Evolutionary conservation across 2,797 vertebrate species (phyloP).

Genomic region (Acrossocheilus wenchowensis): DNA sequence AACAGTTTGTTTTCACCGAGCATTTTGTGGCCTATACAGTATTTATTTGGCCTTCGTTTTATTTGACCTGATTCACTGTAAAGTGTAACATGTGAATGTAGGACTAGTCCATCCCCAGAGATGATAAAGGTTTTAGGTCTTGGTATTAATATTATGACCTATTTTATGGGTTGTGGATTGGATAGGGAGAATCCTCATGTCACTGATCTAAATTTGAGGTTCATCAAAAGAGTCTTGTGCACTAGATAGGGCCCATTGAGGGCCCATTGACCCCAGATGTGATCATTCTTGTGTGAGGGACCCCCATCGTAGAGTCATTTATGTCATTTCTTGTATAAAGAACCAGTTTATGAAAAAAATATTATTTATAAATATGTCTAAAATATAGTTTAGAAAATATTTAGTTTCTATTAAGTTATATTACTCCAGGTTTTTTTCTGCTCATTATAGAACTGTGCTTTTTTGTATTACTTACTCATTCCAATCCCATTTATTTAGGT

Average conservation of each 20-base stretch:
- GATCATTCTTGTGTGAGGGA: background rate
- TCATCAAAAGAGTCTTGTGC: background rate
- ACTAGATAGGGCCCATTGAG: background rate
- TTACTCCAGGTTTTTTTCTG: background rate
- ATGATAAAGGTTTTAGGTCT: constrained; percentile 43
- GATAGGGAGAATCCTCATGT: constrained; percentile 14
- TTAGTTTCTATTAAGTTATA: background rate
- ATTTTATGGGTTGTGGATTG: constrained; percentile 29
- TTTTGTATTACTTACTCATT: background rate
- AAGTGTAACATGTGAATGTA: constrained; percentile 14
- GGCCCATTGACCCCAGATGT: background rate
- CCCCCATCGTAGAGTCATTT: no score
- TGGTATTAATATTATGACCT: constrained; percentile 48
- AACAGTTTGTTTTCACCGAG: constrained; percentile 27
- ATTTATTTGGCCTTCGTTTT: background rate
- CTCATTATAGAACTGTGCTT: background rate
- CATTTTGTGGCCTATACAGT: background rate
- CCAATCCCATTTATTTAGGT: background rate
- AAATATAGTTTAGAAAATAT: background rate
- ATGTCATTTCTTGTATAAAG: background rate
- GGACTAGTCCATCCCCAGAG: constrained; percentile 16
- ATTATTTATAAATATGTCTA: background rate
- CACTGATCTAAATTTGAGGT: constrained; percentile 46
- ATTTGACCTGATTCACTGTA: background rate
- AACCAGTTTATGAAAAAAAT: background rate